Evolutionary conservation across 1,140 invertebrate genomes (phyloP).

Genomic region (Drosophila miranda): DNA sequence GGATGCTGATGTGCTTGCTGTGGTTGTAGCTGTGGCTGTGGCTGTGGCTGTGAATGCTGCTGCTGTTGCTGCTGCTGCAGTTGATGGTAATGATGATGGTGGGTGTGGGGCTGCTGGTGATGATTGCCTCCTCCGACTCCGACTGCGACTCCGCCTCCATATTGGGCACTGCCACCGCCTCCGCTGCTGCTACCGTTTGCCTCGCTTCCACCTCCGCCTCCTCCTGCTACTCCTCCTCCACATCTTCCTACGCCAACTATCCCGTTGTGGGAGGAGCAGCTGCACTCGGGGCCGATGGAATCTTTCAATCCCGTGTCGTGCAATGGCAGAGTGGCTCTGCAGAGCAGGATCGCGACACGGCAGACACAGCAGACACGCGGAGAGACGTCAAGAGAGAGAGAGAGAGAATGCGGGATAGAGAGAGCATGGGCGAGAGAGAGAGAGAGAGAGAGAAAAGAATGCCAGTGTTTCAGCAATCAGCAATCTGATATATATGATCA

Average conservation of each 20-base stretch:
- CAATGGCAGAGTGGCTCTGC: conserved; percentile 81
- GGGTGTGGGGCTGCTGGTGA: conserved; percentile 60
- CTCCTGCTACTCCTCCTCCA: conserved; percentile 21
- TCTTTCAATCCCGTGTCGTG: conserved; percentile 78
- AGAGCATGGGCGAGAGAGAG: conserved; percentile 37
- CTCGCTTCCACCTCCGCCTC: conserved; percentile 14
- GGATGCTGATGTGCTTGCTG: conserved; percentile 25
- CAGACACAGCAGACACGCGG: conserved; percentile 30
- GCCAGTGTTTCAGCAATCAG: conserved; percentile 62
- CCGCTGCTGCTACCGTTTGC: conserved; percentile 42
- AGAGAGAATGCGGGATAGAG: conserved; percentile 32
- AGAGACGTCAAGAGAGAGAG: conserved; percentile 48
- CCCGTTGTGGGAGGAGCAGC: conserved; percentile 73
- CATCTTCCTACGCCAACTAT: conserved; percentile 27
- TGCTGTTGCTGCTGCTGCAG: conserved; percentile 38
- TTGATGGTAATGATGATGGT: conserved; percentile 52
- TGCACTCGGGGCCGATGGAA: conserved; percentile 79
- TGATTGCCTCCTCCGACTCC: conserved; percentile 37
- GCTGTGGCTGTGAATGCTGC: no score
- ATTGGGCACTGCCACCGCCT: conserved; percentile 1
- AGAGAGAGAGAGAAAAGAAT: conserved; percentile 55
- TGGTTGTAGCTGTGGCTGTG: conserved; percentile 4
- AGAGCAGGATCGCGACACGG: conserved; percentile 29
- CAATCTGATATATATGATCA: no score
- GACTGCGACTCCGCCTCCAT: conserved; percentile 1